A percentile compares a stretch with the other conserved stretches of the same genome.
Conservation (phyloP, 1,140 invertebrate species). For the Dreissena rostriformis region DNA sequence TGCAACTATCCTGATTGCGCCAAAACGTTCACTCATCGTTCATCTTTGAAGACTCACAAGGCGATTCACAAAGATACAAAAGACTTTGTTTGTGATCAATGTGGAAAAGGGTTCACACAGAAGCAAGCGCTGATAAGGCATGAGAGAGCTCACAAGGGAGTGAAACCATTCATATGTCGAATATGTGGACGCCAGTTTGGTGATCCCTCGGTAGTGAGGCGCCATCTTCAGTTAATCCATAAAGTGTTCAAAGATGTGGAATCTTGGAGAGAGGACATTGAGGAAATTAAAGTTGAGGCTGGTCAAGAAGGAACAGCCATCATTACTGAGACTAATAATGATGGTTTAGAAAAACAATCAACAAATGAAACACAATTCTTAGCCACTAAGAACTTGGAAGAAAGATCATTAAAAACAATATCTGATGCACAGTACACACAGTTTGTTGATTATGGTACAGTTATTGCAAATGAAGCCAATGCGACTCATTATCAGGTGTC, state of each 20-base stretch:
- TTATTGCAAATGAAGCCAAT: too few relatives aligned
- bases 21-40: slow-evolving; percentile 83
- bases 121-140: slow-evolving; percentile 83
- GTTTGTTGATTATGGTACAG: too few relatives aligned
- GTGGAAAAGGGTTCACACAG: slow-evolving; percentile 76
- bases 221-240: slow-evolving; percentile 75
- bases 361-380: too few relatives aligned
- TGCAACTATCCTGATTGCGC: slow-evolving; percentile 85
- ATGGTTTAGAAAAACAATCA: too few relatives aligned
- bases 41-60: slow-evolving; percentile 74
- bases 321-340: too few relatives aligned
- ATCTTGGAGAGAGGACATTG: slow-evolving; percentile 71
- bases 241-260: slow-evolving; percentile 71
- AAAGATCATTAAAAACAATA: too few relatives aligned
- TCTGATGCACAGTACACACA: too few relatives aligned
- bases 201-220: slow-evolving; percentile 73
- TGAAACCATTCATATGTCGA: slow-evolving; percentile 90
- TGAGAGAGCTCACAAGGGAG: slow-evolving; percentile 95
- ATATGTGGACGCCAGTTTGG: slow-evolving; percentile 85
- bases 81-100: slow-evolving; percentile 70
- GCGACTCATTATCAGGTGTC: too few relatives aligned
- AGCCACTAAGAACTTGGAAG: too few relatives aligned
- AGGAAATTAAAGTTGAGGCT: slow-evolving; percentile 3
- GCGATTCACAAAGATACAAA: slow-evolving; percentile 69
- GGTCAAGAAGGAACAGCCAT: not conserved